Evolutionary conservation across 2,888 invertebrate genomes (phyloP), one percentile per base, ranked within the genome.

Genomic region (Hyles lineata): DNA sequence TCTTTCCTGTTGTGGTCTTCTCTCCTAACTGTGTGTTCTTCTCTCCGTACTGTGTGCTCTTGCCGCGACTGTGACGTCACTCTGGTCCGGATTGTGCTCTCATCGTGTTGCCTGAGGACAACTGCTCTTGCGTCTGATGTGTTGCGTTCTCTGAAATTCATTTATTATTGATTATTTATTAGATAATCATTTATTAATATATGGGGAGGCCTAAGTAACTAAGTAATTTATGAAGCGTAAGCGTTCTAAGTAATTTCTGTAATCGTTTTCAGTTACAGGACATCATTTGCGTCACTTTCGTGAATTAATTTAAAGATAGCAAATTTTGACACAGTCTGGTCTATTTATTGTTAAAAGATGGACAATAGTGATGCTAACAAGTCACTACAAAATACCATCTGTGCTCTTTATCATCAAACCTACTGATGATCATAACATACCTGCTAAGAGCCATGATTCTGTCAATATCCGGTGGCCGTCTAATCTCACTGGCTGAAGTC

Each of bases 401-500:
- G 19, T 19, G 9, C 17, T 25, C 15, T 17, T 35, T 17, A 29
- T 21, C 5, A 35, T 23, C n/a, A 60, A 50, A 32, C 43, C 43
- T 15, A 55, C 4, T 61, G 6, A 21, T 52, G 6, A 15, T 59
- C n/a, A 32, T n/a, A 21, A 23, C 80, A 78, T 32, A 91, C 89
- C 91, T 90, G 77, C 91, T 89, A 60, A 90, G 85, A 72, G 86
- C 87, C 72, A 92, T 88, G 52, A 92, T 87, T 76, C 89, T 83
- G 77, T 93, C 92, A 55, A 92, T 89, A 76, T 91, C 90, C 7
- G 91, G 83, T 19, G 89, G 92, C 74, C 95, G 93, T 73, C 94
- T 87, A 58, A 95, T 82, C 80, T 96, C 95, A 74, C 96, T 95
- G 3, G 96, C 95, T 0, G 96, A 95, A 2, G 96, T 96, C 76